These are phyloP conservation scores for Sebastes aleutianus DNA, from an alignment of 2,797 vertebrate genomes.

Conservation along the genomic window DNA sequence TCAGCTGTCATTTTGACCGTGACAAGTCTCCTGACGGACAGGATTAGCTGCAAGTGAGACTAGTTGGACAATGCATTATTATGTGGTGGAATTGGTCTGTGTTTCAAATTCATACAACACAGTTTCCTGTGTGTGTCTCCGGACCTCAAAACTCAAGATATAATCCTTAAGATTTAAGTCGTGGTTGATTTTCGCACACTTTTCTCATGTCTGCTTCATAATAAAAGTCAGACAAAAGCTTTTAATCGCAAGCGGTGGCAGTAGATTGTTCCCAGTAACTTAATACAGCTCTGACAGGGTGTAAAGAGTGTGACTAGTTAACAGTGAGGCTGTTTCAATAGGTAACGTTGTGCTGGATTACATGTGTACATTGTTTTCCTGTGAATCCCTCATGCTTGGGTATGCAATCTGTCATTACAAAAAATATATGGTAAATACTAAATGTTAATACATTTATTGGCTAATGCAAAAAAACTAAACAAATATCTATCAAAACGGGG, in stretches of 20 bases:
- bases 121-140: not conserved
- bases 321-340: not conserved
- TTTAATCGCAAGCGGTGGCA: not conserved
- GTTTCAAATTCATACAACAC: no score
- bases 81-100: not conserved
- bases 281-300: not conserved
- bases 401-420: not conserved
- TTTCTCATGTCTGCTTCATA: not conserved
- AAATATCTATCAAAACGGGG: not conserved
- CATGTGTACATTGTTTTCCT: not conserved
- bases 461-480: not conserved
- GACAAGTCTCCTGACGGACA: constrained; percentile 15
- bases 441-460: not conserved
- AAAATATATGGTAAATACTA: no score
- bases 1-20: constrained; percentile 6
- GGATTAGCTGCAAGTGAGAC: constrained; percentile 9
- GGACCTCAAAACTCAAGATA: not conserved
- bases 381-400: not conserved
- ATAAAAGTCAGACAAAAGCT: not conserved
- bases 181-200: not conserved
- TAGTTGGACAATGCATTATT: not conserved
- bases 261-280: not conserved
- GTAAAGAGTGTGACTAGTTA: not conserved
- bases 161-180: not conserved
- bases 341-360: not conserved